Base-by-base conservation (phyloP, 1,140 invertebrate species). In the Lycorma delicatula region DNA sequence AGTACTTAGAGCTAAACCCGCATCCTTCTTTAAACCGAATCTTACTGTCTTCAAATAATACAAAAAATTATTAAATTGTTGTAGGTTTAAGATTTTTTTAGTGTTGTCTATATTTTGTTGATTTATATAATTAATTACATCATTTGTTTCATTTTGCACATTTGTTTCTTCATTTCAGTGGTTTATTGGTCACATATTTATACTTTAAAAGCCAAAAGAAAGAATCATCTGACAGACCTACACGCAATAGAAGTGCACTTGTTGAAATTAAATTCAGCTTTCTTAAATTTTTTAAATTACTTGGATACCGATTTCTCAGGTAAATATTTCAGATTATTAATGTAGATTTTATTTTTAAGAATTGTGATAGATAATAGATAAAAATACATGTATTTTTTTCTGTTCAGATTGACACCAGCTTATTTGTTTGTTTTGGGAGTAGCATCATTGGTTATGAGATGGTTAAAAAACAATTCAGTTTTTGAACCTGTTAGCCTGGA, bases 401-500 rank as follows among this genome's bases (percentile, higher is more conserved):
- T 9, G 31, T 34, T 47, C 18, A 82, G 88, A 62, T 72, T 91
- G 54, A 89, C 87, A 1, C 87, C 88, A 13, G 86, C 85, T 2
- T 91, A 90, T 70, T 75, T 89, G 16, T 88, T 87, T 65, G 86
- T 89, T 1, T 78, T 91, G 27, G 80, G 83, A 6, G 68, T 87
- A 3, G 86, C 86, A 58, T 84, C 87, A 64, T 71, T 90, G 44
- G 76, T 80, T 1, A 76, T 88, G 44, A 77, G 83, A 58, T 84
- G 80, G 67, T 76, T 72, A 5, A 64, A 79, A 54, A 81, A 81
- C 56, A 77, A 76, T 54, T 85, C 86, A 0, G 87, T 90, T 0
- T 90, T 89, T 65, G 83, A 86, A 50, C 85, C 85, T 0, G 77
- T 78, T 0, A 81, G 86, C 50, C 77, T 81, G 60, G 86, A 89